Conservation (phyloP, 2,888 invertebrate genomes). For the Amblyjoppa proteus region DNA sequence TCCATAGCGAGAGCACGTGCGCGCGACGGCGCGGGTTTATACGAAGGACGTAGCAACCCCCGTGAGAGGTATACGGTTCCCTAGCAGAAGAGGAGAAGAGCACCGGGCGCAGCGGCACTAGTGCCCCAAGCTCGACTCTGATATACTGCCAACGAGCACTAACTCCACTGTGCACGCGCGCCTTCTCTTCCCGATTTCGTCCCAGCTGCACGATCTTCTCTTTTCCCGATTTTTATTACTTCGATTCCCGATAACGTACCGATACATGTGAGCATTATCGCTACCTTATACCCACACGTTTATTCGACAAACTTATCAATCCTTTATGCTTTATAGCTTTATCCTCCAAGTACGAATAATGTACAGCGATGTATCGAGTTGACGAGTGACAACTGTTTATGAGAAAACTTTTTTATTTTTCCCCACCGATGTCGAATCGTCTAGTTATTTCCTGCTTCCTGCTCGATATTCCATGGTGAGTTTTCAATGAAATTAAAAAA, state of each 20-base stretch:
- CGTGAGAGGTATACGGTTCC: constrained; percentile 69
- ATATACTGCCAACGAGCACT: constrained; percentile 72
- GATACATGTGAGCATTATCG: constrained; percentile 53
- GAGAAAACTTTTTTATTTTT: neutral
- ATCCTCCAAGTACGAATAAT: constrained; percentile 32
- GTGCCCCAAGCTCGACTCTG: constrained; percentile 65
- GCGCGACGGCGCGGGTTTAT: constrained; percentile 63
- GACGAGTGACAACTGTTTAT: neutral
- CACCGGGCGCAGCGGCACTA: constrained; percentile 40
- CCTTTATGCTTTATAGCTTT: constrained; percentile 35
- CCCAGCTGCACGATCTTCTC: constrained; percentile 64
- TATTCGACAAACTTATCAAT: constrained; percentile 1
- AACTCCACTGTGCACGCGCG: constrained; percentile 63
- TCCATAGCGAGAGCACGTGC: constrained; percentile 81
- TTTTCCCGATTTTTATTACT: constrained; percentile 58
- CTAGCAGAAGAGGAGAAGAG: constrained; percentile 42
- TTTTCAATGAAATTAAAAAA: neutral
- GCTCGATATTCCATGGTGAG: constrained; percentile 14
- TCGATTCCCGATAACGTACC: constrained; percentile 59
- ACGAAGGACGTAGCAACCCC: constrained; percentile 70
- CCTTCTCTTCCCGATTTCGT: constrained; percentile 54
- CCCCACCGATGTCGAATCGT: neutral
- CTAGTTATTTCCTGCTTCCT: neutral
- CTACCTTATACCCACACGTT: constrained; percentile 1
- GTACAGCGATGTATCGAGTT: constrained; percentile 22